These are phyloP conservation scores for Andrena bicolor DNA, from an alignment of 2,888 invertebrate genomes.

Conservation along the genomic window DNA sequence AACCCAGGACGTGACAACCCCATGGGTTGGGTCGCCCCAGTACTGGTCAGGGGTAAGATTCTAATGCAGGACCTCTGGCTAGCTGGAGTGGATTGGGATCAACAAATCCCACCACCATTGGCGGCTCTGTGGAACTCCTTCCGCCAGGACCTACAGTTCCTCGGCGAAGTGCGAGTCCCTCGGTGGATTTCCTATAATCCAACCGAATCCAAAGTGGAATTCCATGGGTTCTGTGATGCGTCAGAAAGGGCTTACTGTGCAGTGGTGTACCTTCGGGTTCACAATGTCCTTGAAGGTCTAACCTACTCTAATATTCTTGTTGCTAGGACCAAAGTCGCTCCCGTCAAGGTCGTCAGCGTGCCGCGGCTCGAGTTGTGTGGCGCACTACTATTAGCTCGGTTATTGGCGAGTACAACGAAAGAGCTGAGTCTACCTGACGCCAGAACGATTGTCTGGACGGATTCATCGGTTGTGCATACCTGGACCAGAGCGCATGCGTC, in stretches of 20 bases:
- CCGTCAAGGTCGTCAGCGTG: no score
- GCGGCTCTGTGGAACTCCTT: background rate
- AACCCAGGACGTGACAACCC: no score
- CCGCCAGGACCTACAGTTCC: background rate
- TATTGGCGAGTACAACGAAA: no score
- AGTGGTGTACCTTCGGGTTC: conserved; percentile 19
- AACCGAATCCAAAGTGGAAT: background rate
- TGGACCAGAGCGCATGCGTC: no score
- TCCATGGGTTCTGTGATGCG: conserved; percentile 48
- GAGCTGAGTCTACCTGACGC: no score
- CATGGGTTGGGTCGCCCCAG: background rate
- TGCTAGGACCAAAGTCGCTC: no score
- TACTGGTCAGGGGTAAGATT: background rate
- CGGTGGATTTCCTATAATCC: background rate
- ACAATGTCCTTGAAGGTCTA: no score
- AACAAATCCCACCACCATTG: background rate
- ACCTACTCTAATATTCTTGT: no score
- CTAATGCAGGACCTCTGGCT: background rate
- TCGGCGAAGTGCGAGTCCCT: background rate
- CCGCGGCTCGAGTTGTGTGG: no score
- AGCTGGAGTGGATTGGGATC: background rate
- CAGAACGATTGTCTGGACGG: no score
- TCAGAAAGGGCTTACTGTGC: conserved; percentile 40
- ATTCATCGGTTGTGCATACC: no score
- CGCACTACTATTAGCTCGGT: no score